Conservation (phyloP, 1,140 invertebrate genomes). For the Telenomus remus region DNA sequence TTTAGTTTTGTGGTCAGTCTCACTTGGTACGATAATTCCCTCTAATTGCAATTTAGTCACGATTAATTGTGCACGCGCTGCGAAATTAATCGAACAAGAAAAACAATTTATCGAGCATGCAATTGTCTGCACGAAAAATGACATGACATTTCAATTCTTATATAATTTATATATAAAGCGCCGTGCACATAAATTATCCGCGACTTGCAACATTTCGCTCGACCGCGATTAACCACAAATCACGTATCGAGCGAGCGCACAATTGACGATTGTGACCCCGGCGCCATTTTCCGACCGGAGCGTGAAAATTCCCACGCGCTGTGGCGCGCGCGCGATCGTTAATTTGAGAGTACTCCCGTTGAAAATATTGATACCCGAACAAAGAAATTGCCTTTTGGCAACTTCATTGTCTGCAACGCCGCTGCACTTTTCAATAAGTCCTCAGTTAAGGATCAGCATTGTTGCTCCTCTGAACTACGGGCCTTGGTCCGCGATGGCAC, state of each 20-base stretch:
- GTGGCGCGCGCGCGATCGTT: conserved; percentile 19
- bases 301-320: conserved; percentile 52
- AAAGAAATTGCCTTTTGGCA: conserved; percentile 57
- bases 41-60: conserved; percentile 3
- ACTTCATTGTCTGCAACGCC: conserved; percentile 47
- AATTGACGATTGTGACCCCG: conserved; percentile 45
- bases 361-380: conserved; percentile 52
- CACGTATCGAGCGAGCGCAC: conserved; percentile 41
- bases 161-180: conserved; percentile 50
- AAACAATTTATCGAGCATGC: conserved; percentile 25
- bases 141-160: conserved; percentile 52
- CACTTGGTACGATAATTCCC: background rate
- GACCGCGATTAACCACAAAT: conserved; percentile 45
- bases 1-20: too few species aligned
- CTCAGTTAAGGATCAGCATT: conserved; percentile 57
- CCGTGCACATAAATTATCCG: conserved; percentile 40
- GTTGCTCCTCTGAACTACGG: conserved; percentile 32
- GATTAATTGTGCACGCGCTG: conserved; percentile 1
- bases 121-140: conserved; percentile 2
- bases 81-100: conserved; percentile 1
- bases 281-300: conserved; percentile 34
- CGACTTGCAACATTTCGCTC: conserved; percentile 45
- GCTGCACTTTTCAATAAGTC: conserved; percentile 55
- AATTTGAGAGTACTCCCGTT: conserved; percentile 45
- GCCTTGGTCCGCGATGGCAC: conserved; percentile 40